Conservation (phyloP, 1,140 invertebrate genomes). For the Odontomachus brunneus region DNA sequence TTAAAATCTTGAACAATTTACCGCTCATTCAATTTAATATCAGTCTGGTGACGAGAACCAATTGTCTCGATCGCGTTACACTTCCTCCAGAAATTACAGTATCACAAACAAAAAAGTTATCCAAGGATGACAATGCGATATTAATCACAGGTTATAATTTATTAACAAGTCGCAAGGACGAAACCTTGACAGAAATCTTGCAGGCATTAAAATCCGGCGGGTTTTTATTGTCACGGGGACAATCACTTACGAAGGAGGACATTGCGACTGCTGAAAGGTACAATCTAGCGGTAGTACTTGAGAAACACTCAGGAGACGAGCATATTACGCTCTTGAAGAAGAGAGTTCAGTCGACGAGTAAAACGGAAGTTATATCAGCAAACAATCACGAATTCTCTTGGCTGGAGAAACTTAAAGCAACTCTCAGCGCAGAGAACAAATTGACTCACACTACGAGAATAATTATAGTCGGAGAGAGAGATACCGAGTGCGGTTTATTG, state of each 20-base stretch:
- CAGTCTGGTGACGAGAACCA: slow-evolving; percentile 79
- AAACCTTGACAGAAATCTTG: slow-evolving; percentile 73
- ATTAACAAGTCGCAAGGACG: slow-evolving; percentile 56
- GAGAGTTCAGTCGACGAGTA: slow-evolving; percentile 66
- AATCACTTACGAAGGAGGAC: slow-evolving; percentile 52
- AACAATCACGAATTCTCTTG: slow-evolving; percentile 82
- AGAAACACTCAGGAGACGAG: slow-evolving; percentile 74
- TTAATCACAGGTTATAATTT: slow-evolving; percentile 85
- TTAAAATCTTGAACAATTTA: slow-evolving; percentile 87
- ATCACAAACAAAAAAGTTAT: slow-evolving; percentile 88
- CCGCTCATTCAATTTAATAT: slow-evolving; percentile 88
- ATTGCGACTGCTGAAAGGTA: slow-evolving; percentile 70
- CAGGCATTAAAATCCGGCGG: slow-evolving; percentile 81
- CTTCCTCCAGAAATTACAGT: slow-evolving; percentile 86
- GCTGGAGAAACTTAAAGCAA: slow-evolving; percentile 83
- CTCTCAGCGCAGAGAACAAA: slow-evolving; percentile 85
- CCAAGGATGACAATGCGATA: slow-evolving; percentile 86
- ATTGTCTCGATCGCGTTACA: slow-evolving; percentile 83
- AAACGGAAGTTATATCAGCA: slow-evolving; percentile 74
- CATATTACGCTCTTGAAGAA: slow-evolving; percentile 78
- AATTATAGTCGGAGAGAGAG: slow-evolving; percentile 87
- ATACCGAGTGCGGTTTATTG: slow-evolving; percentile 90
- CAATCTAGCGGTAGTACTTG: slow-evolving; percentile 74
- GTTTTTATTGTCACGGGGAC: slow-evolving; percentile 85
- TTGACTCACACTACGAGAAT: slow-evolving; percentile 65